Conservation (phyloP, 2,888 invertebrate genomes). For the Caenorhabditis parvicauda region DNA sequence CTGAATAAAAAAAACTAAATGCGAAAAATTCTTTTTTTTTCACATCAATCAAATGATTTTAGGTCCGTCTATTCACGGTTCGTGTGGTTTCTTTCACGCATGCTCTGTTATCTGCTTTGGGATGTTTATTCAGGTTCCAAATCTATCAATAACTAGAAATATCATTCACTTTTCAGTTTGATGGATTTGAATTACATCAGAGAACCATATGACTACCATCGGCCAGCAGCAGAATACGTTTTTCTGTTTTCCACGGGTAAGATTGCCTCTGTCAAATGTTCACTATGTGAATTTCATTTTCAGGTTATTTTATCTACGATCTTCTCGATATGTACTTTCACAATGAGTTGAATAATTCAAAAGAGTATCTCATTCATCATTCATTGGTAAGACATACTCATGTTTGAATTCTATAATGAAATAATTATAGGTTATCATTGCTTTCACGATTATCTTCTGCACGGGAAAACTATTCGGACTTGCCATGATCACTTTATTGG, state of each 20-base stretch:
- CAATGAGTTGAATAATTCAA: slow-evolving; percentile 38
- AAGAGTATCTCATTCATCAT: slow-evolving; percentile 48
- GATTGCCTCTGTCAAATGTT: background rate
- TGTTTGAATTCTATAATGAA: background rate
- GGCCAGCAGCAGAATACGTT: slow-evolving; percentile 37
- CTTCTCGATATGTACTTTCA: slow-evolving; percentile 46
- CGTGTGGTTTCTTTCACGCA: slow-evolving; percentile 49
- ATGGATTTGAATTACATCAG: slow-evolving; percentile 37
- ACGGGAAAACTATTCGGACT: slow-evolving; percentile 40
- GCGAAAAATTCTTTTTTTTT: background rate
- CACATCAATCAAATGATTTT: background rate
- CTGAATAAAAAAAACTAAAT: too few relatives aligned
- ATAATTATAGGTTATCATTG: slow-evolving; percentile 33
- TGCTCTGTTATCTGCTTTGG: slow-evolving; percentile 40
- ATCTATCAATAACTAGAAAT: background rate
- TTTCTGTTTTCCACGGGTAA: slow-evolving; percentile 45
- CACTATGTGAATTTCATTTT: background rate
- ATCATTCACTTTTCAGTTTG: slow-evolving; percentile 25
- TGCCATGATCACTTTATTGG: slow-evolving; percentile 46
- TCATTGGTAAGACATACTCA: slow-evolving; percentile 20
- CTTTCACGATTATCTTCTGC: slow-evolving; percentile 38
- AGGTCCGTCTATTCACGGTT: slow-evolving; percentile 38
- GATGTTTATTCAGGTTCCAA: slow-evolving; percentile 34
- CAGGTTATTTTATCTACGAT: slow-evolving; percentile 45
- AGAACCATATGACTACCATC: slow-evolving; percentile 44